These are phyloP conservation scores for Brachypalpus laphriformis DNA, from an alignment of 2,888 invertebrate species.

Conservation along the genomic window DNA sequence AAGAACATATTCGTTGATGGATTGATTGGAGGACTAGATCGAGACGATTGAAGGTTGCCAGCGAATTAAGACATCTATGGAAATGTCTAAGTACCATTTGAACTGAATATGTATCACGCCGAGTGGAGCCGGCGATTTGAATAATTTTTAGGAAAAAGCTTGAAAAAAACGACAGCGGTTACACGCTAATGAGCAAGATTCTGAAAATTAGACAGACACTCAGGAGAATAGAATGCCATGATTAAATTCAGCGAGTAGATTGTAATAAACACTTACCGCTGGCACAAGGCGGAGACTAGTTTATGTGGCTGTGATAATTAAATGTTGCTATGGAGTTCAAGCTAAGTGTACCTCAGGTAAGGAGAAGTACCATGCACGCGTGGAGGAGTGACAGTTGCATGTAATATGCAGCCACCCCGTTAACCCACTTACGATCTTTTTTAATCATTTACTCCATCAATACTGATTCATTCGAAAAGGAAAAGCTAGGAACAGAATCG, in stretches of 20 bases:
- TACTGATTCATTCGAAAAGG: too few relatives aligned
- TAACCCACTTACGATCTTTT: too few relatives aligned
- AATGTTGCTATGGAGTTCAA: too few relatives aligned
- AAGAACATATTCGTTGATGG: slow-evolving; percentile 28
- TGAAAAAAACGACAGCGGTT: neutral
- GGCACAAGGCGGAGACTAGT: too few relatives aligned
- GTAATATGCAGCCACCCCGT: too few relatives aligned
- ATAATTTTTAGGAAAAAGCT: slow-evolving; percentile 6
- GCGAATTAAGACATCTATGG: slow-evolving; percentile 17
- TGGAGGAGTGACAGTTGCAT: too few relatives aligned
- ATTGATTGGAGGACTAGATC: slow-evolving; percentile 31
- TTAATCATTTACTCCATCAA: too few relatives aligned
- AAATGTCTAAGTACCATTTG: slow-evolving; percentile 8
- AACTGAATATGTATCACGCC: neutral
- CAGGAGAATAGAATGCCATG: neutral
- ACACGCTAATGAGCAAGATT: neutral
- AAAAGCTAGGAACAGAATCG: too few relatives aligned
- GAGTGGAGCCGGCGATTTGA: neutral
- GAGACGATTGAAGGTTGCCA: slow-evolving; percentile 25
- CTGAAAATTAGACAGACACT: neutral
- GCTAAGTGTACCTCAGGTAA: too few relatives aligned
- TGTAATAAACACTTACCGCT: too few relatives aligned
- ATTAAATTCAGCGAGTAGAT: neutral
- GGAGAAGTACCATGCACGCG: too few relatives aligned
- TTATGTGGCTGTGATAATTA: too few relatives aligned